These are phyloP conservation scores for Micronycteris hirsuta DNA, from an alignment of 2,113 vertebrate genomes.

Conservation along the genomic window DNA sequence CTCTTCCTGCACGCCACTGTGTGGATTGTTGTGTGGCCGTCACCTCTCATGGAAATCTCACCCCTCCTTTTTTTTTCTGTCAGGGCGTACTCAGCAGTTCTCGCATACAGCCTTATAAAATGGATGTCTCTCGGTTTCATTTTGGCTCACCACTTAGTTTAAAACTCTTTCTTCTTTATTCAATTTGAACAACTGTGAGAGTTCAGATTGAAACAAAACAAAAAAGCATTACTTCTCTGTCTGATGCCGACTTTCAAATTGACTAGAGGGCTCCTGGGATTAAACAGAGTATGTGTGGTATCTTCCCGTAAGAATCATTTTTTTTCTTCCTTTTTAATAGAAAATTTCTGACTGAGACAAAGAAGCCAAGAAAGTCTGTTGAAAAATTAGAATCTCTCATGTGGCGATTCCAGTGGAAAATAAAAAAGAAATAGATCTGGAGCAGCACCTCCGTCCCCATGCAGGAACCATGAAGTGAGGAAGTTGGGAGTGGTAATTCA, in stretches of 20 bases:
- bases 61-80: background rate
- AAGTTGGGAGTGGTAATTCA: constrained; percentile 59
- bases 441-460: constrained; percentile 18
- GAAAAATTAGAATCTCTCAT: constrained; percentile 70
- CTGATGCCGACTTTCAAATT: constrained; percentile 79
- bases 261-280: constrained; percentile 73
- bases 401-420: constrained; percentile 63
- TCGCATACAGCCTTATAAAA: constrained; percentile 47
- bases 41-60: background rate
- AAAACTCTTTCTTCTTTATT: constrained; percentile 64
- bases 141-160: constrained; percentile 61
- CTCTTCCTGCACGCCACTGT: background rate
- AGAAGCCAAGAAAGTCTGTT: constrained; percentile 66
- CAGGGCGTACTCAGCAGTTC: background rate
- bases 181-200: constrained; percentile 73
- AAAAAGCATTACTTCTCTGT: constrained; percentile 69
- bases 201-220: constrained; percentile 74
- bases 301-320: constrained; percentile 72
- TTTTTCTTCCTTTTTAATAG: constrained; percentile 75
- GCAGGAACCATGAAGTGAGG: constrained; percentile 21
- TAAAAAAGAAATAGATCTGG: constrained; percentile 51
- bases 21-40: background rate
- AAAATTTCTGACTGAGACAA: constrained; percentile 79
- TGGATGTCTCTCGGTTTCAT: background rate
- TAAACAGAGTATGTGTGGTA: constrained; percentile 66